Conservation (phyloP, 1,140 invertebrate species). For the Helicoverpa armigera region DNA sequence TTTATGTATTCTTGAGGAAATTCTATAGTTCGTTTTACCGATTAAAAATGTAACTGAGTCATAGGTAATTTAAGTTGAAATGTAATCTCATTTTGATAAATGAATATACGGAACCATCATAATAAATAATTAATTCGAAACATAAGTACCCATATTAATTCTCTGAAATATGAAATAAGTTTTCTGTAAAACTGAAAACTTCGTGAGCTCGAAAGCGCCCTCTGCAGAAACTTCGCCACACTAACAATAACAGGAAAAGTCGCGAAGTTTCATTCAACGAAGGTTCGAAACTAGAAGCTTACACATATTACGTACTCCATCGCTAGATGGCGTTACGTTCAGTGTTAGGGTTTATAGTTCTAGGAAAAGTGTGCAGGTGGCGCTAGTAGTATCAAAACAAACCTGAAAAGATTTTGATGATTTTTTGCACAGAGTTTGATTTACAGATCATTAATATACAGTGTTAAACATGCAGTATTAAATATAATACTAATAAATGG, state of each 20-base stretch:
- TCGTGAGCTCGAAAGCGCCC: background rate
- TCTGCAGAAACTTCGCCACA: background rate
- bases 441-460: conserved; percentile 23
- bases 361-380: conserved; percentile 1
- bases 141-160: too few relatives aligned
- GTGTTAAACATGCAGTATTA: background rate
- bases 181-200: too few relatives aligned
- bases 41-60: too few relatives aligned
- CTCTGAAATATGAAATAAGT: too few relatives aligned
- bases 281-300: background rate
- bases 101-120: too few relatives aligned
- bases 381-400: conserved; percentile 4
- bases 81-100: too few relatives aligned
- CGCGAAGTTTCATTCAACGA: background rate
- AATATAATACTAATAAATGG: conserved; percentile 3
- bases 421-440: background rate
- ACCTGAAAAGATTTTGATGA: background rate
- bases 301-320: background rate
- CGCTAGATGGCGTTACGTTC: conserved; percentile 23
- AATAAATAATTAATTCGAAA: too few relatives aligned
- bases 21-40: too few relatives aligned
- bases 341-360: background rate
- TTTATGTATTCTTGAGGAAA: too few relatives aligned
- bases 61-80: too few relatives aligned
- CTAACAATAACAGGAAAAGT: background rate